Evolutionary conservation across 2,113 vertebrate genomes (phyloP).

Genomic region (Ornithorhynchus anatinus): DNA sequence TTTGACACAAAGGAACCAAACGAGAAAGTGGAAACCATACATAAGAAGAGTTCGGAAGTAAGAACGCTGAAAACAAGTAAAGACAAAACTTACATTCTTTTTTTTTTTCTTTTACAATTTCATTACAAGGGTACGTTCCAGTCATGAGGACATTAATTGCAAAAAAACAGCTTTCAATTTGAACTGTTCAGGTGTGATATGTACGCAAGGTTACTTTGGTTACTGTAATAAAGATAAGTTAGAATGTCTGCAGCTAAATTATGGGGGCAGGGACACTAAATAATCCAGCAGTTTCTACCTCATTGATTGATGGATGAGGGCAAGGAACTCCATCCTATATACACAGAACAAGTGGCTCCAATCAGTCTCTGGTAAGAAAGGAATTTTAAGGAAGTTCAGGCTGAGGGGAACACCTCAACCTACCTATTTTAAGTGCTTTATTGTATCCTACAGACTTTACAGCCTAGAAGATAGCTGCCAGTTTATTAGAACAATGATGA

Average conservation of each 20-base stretch:
- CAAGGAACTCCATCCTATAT: background rate
- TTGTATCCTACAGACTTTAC: background rate
- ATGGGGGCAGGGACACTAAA: background rate
- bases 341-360: background rate
- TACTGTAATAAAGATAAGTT: background rate
- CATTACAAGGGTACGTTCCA: background rate
- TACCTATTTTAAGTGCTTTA: background rate
- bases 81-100: slow-evolving; percentile 39
- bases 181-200: background rate
- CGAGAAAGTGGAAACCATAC: slow-evolving; percentile 97
- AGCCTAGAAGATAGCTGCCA: background rate
- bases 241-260: background rate
- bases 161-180: background rate
- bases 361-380: background rate
- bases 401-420: background rate
- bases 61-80: slow-evolving; percentile 82
- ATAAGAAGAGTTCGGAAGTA: slow-evolving; percentile 92
- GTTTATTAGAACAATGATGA: background rate
- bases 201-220: background rate
- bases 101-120: background rate
- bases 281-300: background rate
- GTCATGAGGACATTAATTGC: background rate
- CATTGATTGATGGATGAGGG: background rate
- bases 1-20: slow-evolving; percentile 96
- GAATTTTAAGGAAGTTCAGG: background rate